Conservation (phyloP, 2,113 vertebrate species). For the Pluvialis apricaria region DNA sequence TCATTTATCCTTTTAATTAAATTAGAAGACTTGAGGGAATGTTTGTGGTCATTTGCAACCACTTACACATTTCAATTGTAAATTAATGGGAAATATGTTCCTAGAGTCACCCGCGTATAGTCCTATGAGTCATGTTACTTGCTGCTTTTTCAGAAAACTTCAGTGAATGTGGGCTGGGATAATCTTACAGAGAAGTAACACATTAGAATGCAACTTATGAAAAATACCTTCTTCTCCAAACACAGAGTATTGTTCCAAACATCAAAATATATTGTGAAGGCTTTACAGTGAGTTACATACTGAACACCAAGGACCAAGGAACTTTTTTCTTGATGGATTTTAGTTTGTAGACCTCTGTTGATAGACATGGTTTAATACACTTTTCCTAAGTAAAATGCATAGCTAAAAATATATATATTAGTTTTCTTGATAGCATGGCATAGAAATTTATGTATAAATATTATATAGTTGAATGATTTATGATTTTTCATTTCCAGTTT, state of each 20-base stretch:
- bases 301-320: background rate
- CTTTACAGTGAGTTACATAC: background rate
- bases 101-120: background rate
- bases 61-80: background rate
- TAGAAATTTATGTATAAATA: background rate
- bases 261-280: background rate
- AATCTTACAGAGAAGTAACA: background rate
- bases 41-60: slow-evolving; percentile 40
- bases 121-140: background rate
- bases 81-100: slow-evolving; percentile 1
- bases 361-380: background rate
- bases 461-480: background rate
- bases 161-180: background rate
- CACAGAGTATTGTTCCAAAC: background rate
- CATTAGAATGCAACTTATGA: background rate
- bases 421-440: background rate
- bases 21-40: slow-evolving; percentile 10
- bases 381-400: background rate
- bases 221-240: background rate
- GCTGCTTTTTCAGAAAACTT: background rate
- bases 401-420: background rate
- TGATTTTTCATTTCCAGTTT: background rate
- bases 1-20: slow-evolving; percentile 36
- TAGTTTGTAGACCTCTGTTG: background rate
- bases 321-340: background rate